Percentiles rank a stretch among this genome's conserved stretches.
These are phyloP conservation scores for Sitta europaea DNA, from an alignment of 2,113 vertebrate species.

Conservation along the genomic window DNA sequence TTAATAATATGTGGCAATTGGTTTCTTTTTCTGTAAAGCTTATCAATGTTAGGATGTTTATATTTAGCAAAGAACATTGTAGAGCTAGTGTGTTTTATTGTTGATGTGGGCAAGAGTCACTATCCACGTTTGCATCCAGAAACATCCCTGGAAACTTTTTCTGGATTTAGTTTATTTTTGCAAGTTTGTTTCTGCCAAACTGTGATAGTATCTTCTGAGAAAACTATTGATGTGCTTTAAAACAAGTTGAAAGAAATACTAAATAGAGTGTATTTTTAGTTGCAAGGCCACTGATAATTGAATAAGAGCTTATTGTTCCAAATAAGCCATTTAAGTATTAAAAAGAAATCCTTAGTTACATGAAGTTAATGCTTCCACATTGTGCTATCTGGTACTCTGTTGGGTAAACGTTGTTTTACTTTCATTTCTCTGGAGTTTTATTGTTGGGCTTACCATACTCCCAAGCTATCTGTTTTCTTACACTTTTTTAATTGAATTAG, in stretches of 20 bases:
- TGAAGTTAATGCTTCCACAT: background rate
- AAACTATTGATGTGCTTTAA: conserved; percentile 33
- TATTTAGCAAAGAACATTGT: background rate
- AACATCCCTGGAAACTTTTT: conserved; percentile 37
- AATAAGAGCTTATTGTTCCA: background rate
- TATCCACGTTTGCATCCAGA: conserved; percentile 34
- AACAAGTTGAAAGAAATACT: conserved; percentile 17
- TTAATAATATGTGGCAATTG: background rate
- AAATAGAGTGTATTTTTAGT: background rate
- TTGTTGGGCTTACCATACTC: background rate
- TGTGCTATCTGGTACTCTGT: background rate
- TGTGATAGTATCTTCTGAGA: conserved; percentile 63
- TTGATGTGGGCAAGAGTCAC: background rate
- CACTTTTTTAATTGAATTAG: background rate
- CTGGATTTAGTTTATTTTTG: conserved; percentile 59
- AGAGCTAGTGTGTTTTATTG: background rate
- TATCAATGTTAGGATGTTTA: background rate
- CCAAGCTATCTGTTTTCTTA: background rate
- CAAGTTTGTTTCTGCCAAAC: conserved; percentile 55
- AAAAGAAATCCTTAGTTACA: background rate
- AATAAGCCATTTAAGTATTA: background rate
- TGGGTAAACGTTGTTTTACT: background rate
- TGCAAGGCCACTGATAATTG: background rate
- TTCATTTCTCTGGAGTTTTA: background rate
- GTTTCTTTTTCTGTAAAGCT: background rate